Conservation (phyloP, 2,113 vertebrate genomes). For the Tachysurus vachellii region DNA sequence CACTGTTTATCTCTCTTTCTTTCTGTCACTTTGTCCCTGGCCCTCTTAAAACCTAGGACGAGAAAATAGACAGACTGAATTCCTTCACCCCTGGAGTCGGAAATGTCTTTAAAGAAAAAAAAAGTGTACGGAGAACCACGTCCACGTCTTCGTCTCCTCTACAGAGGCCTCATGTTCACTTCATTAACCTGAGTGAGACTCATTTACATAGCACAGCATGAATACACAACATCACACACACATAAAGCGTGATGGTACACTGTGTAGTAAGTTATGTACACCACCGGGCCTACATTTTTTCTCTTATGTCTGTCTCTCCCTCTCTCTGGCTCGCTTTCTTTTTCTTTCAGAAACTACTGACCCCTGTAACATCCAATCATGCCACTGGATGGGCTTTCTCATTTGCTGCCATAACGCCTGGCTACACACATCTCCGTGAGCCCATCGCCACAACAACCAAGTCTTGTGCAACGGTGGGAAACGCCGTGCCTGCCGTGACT, state of each 20-base stretch:
- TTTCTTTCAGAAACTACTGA: conserved; percentile 46
- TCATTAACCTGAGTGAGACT: conserved; percentile 31
- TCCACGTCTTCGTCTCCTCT: conserved; percentile 5
- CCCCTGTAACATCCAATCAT: conserved; percentile 62
- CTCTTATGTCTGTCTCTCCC: conserved; percentile 44
- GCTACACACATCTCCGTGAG: conserved; percentile 41
- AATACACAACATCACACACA: neutral
- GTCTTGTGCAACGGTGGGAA: conserved; percentile 49
- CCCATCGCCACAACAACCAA: conserved; percentile 54
- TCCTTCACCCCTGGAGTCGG: neutral
- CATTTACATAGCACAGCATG: conserved; percentile 21
- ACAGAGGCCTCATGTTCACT: conserved; percentile 10
- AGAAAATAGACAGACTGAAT: neutral
- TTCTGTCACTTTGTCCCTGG: neutral
- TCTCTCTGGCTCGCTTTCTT: conserved; percentile 10
- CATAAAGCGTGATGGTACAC: neutral
- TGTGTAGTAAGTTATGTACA: neutral
- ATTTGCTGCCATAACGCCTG: conserved; percentile 51
- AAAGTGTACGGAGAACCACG: neutral
- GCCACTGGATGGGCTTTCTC: conserved; percentile 51
- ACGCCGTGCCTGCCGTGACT: conserved; percentile 22
- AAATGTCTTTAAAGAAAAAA: neutral
- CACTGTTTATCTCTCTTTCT: neutral
- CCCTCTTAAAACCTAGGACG: neutral
- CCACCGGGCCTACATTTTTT: conserved; percentile 46